Evolutionary conservation across 2,888 invertebrate species (phyloP), one percentile per base, ranked within the genome.

Genomic region (Tortricodes alternella): DNA sequence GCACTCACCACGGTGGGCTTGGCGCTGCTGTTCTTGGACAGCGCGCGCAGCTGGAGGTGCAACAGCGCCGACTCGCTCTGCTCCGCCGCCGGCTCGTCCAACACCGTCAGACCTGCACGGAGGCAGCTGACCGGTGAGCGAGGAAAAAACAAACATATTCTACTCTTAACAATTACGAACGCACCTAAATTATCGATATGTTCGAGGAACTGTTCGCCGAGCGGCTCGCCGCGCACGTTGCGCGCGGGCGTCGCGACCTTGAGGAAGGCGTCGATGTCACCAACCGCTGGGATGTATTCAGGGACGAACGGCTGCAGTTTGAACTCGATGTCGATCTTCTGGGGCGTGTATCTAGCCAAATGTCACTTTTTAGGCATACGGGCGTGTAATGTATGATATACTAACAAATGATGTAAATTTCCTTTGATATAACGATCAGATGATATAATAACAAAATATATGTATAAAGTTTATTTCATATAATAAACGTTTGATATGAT

Each of bases 211-310:
- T 67, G 66, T 0, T 90, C 88, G 1, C 72, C 53, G 2, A 90
- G 71, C 6, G 78, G 59, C 37, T 68, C 68, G 1, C 72, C 83
- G 15, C 82, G 79, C 58, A 80, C 74, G 59, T 78, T 78, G 60
- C 76, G 73, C n/a, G 96, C 95, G 0, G 99, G 99, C 16, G 97
- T 93, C 39, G 93, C 90, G 1, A 98, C 96, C 91, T 99, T 99
- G 34, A 99, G 93, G 85, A 99, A 99, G 2, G 98, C 98, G 85
- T 99, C 99, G 65, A 99, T 98, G 83, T 99, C 99, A 0, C 99
- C 99, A 41, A 99, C 98, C 0, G 98, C 97, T 6, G 99, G 99
- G 67, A 99, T 96, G 86, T 95, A 99, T 74, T 99, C 99, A 0
- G 99, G 98, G 51, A 99, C 94, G 79, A 99, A 99, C 0, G 99